These are phyloP conservation scores for Anhinga rufa DNA, from an alignment of 2,113 vertebrate genomes.

Conservation along the genomic window DNA sequence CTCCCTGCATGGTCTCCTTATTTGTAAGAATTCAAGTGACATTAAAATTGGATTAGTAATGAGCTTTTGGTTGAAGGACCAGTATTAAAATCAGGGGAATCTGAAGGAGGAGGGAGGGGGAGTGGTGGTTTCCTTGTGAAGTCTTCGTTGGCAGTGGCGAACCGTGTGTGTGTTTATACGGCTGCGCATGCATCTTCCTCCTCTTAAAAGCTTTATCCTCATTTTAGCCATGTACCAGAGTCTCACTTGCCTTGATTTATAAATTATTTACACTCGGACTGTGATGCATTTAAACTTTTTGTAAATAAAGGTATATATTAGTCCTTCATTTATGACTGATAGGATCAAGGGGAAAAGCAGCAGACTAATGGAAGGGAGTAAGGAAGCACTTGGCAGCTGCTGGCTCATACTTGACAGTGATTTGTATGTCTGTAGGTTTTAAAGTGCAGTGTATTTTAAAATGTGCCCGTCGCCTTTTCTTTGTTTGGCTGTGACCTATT, in stretches of 20 bases:
- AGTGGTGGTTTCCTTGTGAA: not conserved
- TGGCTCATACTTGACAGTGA: conserved; percentile 63
- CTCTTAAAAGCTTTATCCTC: conserved; percentile 14
- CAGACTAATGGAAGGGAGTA: conserved; percentile 64
- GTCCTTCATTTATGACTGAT: conserved; percentile 50
- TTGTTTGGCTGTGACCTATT: not conserved
- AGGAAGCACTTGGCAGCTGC: conserved; percentile 55
- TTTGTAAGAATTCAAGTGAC: conserved; percentile 45
- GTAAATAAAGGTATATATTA: conserved; percentile 53
- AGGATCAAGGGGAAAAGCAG: conserved; percentile 17
- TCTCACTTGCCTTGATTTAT: conserved; percentile 28
- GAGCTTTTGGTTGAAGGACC: conserved; percentile 39
- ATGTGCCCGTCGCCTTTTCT: not conserved
- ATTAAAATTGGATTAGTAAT: conserved; percentile 45
- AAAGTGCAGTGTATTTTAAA: not conserved
- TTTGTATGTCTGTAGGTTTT: conserved; percentile 60
- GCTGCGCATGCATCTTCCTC: not conserved
- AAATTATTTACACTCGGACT: conserved; percentile 61
- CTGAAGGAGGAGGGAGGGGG: not conserved
- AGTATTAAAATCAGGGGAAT: conserved; percentile 16
- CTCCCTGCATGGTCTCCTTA: conserved; percentile 55
- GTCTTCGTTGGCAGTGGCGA: not conserved
- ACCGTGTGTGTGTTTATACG: not conserved
- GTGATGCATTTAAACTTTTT: conserved; percentile 47
- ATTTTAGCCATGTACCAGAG: not conserved